Conservation (phyloP, 2,797 vertebrate species). For the Monodelphis domestica region DNA sequence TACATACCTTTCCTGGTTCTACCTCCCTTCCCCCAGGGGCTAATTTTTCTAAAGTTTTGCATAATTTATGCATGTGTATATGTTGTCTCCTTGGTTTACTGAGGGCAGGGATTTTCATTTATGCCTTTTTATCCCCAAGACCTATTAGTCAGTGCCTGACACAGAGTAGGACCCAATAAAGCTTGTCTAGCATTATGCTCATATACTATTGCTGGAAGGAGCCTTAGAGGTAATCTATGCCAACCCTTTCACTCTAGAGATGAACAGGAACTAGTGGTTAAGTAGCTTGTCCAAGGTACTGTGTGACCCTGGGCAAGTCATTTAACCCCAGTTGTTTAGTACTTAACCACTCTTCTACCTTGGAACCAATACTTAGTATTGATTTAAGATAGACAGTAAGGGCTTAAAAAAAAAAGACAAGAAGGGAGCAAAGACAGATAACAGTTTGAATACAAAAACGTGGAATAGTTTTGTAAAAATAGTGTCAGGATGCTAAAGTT, state of each 20-base stretch:
- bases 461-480: background rate
- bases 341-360: no score
- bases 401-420: no score
- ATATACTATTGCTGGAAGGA: background rate
- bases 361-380: no score
- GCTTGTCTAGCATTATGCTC: background rate
- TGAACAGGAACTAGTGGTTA: background rate
- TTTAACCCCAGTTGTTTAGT: no score
- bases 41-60: background rate
- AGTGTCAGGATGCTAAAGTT: background rate
- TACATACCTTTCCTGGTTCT: background rate
- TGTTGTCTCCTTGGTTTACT: background rate
- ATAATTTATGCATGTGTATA: background rate
- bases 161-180: background rate
- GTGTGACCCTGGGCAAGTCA: no score
- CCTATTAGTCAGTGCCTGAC: background rate
- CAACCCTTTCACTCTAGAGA: background rate
- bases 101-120: background rate
- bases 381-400: no score
- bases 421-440: background rate
- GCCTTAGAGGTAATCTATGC: background rate
- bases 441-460: background rate
- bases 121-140: background rate
- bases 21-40: background rate
- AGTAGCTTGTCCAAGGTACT: background rate